These are phyloP conservation scores for Theocolax elegans DNA, from an alignment of 1,140 invertebrate species.

Conservation along the genomic window DNA sequence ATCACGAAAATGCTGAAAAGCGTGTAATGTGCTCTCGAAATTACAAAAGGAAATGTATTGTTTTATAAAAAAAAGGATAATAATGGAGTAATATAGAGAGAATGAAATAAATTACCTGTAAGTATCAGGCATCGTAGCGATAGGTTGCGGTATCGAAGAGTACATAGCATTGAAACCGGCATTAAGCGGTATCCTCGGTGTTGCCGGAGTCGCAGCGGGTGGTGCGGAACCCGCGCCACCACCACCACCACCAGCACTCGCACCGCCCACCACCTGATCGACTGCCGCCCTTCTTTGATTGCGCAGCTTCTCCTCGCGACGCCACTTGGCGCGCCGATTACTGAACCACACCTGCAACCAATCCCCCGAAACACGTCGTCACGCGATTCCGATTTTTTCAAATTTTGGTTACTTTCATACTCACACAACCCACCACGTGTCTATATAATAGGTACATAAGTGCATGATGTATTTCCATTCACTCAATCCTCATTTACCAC, in stretches of 20 bases:
- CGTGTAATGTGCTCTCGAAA: too few relatives aligned
- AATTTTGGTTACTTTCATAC: background rate
- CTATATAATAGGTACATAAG: too few relatives aligned
- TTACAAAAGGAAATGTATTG: too few relatives aligned
- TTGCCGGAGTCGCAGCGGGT: slow-evolving; percentile 70
- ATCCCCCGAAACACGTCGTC: background rate
- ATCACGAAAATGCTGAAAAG: too few relatives aligned
- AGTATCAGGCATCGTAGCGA: slow-evolving; percentile 91
- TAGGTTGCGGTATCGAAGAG: slow-evolving; percentile 92
- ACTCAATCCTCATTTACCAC: slow-evolving; percentile 29
- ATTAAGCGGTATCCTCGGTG: slow-evolving; percentile 82
- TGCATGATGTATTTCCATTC: too few relatives aligned
- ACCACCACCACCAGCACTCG: slow-evolving; percentile 58
- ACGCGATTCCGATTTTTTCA: slow-evolving; percentile 5
- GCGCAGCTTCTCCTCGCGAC: slow-evolving; percentile 96
- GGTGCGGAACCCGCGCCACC: slow-evolving; percentile 70
- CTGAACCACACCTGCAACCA: slow-evolving; percentile 94
- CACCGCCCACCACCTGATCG: slow-evolving; percentile 66
- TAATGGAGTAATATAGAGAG: too few relatives aligned
- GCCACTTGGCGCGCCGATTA: slow-evolving; percentile 97
- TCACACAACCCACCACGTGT: background rate
- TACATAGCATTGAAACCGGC: slow-evolving; percentile 95
- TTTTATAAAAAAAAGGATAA: too few relatives aligned
- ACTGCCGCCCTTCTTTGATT: slow-evolving; percentile 83
- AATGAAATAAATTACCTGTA: too few relatives aligned